Conservation (phyloP, 2,113 vertebrate species). For the Ictalurus punctatus region DNA sequence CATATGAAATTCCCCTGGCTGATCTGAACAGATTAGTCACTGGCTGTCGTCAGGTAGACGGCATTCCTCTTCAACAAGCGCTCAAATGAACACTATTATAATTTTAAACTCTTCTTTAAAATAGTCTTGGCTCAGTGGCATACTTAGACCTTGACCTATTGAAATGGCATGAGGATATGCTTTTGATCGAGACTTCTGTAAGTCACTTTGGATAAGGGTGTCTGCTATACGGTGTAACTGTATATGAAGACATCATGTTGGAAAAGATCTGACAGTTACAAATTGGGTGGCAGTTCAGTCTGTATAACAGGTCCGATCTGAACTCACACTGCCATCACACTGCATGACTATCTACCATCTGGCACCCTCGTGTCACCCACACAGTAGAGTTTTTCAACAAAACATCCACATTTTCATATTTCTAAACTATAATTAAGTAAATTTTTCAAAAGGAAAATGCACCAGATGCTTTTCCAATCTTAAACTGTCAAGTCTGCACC, state of each 20-base stretch:
- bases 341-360: slow-evolving; percentile 59
- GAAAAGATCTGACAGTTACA: slow-evolving; percentile 16
- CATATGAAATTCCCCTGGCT: background rate
- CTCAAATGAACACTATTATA: background rate
- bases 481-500: background rate
- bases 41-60: background rate
- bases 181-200: background rate
- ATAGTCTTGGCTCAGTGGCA: background rate
- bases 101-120: background rate
- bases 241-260: slow-evolving; percentile 7
- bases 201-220: background rate
- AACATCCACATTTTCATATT: slow-evolving; percentile 33
- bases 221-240: background rate
- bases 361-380: slow-evolving; percentile 66
- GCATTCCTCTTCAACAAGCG: background rate
- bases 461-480: background rate
- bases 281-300: slow-evolving; percentile 10
- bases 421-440: background rate
- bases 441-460: background rate
- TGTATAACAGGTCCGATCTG: slow-evolving; percentile 36
- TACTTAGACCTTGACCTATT: background rate
- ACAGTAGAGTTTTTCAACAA: slow-evolving; percentile 43
- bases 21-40: background rate
- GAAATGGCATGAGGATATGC: background rate
- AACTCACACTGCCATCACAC: slow-evolving; percentile 50